phyloP scores from a whole-genome alignment of 2,113 vertebrate genomes.

The Tychaedon coryphoeus region DNA sequence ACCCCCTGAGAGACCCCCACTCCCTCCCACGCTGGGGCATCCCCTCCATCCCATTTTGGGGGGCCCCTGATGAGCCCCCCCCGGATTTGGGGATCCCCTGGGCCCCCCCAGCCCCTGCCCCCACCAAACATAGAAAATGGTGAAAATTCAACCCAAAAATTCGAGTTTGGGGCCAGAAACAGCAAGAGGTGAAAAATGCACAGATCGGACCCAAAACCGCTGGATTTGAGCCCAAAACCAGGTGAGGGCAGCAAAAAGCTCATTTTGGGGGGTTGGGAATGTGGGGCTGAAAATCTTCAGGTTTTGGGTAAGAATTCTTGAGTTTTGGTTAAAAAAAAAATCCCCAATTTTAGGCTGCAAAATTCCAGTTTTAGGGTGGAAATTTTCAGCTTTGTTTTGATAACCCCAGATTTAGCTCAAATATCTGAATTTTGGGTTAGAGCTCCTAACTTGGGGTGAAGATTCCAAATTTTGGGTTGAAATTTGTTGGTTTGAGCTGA shows the following conservation, averaged over 20 bases:
- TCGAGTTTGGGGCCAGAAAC: rapidly evolving
- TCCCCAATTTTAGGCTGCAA: neutral
- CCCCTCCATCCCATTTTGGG: no score
- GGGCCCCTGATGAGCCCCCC: no score
- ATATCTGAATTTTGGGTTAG: rapidly evolving
- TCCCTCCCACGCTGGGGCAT: no score
- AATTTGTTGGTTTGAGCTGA: neutral
- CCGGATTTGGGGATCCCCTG: no score
- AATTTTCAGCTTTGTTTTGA: neutral
- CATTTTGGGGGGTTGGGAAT: neutral
- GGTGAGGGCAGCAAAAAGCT: neutral
- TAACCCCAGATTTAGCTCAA: rapidly evolving
- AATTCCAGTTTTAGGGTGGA: no score
- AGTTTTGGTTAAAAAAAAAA: neutral
- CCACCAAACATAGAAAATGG: no score
- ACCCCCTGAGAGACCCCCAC: no score
- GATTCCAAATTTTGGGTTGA: neutral
- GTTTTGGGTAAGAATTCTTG: neutral
- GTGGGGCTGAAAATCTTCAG: neutral
- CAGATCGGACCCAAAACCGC: rapidly evolving
- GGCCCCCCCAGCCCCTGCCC: no score
- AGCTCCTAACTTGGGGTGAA: no score
- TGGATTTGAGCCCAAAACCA: neutral
- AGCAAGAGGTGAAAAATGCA: neutral
- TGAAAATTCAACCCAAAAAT: neutral